Evolutionary conservation across 2,888 invertebrate species (phyloP).

Genomic region (Tachina fera): DNA sequence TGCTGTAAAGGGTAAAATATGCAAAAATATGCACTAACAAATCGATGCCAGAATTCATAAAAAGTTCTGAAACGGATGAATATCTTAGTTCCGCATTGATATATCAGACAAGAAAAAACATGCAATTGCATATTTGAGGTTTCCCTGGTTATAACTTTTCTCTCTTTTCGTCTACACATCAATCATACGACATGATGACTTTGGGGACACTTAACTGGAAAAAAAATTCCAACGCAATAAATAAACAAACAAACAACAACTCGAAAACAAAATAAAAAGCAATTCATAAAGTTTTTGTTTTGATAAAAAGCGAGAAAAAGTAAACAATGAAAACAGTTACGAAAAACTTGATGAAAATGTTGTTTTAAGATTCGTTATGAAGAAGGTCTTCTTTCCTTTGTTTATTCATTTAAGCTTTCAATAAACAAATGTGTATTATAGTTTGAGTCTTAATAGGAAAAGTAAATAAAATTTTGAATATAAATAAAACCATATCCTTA

Average conservation of each 20-base stretch:
- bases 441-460: background rate
- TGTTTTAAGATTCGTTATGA: constrained; percentile 17
- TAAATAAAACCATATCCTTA: background rate
- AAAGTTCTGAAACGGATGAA: no score
- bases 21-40: no score
- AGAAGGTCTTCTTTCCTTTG: constrained; percentile 7
- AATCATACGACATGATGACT: constrained; percentile 57
- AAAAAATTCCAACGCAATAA: constrained; percentile 31
- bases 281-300: constrained; percentile 14
- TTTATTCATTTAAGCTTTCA: background rate
- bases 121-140: no score
- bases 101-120: no score
- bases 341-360: constrained; percentile 18
- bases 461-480: background rate
- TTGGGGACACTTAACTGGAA: constrained; percentile 51
- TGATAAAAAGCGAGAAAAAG: background rate
- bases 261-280: background rate
- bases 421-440: background rate
- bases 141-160: constrained; percentile 17
- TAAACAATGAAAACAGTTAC: background rate
- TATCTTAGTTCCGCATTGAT: no score
- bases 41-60: no score
- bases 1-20: no score
- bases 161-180: constrained; percentile 33
- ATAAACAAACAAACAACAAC: constrained; percentile 5